A percentile compares a stretch with the other conserved stretches of the same genome.
Evolutionary conservation across 2,888 invertebrate genomes (phyloP).

Genomic region (Pyralis farinalis): DNA sequence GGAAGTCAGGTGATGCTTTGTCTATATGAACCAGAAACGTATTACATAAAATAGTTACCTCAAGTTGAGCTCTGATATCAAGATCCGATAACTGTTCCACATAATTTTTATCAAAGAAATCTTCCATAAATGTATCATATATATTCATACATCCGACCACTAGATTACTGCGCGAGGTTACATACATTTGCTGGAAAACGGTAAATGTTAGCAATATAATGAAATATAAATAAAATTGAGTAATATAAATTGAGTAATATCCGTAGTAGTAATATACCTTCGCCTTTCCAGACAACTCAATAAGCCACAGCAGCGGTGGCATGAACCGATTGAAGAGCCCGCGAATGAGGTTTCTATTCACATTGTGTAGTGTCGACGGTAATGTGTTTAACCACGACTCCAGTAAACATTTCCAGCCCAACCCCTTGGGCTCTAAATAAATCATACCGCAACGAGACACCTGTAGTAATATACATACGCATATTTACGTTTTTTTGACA

Average conservation of each 20-base stretch:
- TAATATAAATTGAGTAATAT: no score
- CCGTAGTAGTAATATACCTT: no score
- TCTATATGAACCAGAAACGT: no score
- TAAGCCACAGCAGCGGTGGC: constrained; percentile 87
- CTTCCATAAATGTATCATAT: constrained; percentile 94
- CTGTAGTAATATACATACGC: no score
- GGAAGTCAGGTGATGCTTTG: no score
- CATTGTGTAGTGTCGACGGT: constrained; percentile 85
- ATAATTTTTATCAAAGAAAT: constrained; percentile 89
- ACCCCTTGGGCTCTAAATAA: constrained; percentile 93
- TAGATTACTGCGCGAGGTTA: constrained; percentile 93
- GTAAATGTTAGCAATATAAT: no score
- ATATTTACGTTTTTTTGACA: no score
- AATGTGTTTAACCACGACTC: constrained; percentile 92
- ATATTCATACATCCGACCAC: constrained; percentile 90
- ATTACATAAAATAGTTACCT: no score
- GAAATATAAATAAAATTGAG: no score
- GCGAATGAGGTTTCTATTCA: constrained; percentile 84
- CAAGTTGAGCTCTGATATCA: constrained; percentile 92
- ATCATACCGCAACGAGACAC: constrained; percentile 98
- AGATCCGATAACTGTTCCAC: constrained; percentile 86
- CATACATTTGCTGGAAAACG: constrained; percentile 86
- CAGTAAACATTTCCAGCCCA: constrained; percentile 95
- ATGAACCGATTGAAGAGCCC: constrained; percentile 90
- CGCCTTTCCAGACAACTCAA: constrained; percentile 84